Percentiles rank a stretch among this genome's conserved stretches.
phyloP scores from a whole-genome alignment of 2,113 vertebrate genomes.

The Arothron firmamentum region DNA sequence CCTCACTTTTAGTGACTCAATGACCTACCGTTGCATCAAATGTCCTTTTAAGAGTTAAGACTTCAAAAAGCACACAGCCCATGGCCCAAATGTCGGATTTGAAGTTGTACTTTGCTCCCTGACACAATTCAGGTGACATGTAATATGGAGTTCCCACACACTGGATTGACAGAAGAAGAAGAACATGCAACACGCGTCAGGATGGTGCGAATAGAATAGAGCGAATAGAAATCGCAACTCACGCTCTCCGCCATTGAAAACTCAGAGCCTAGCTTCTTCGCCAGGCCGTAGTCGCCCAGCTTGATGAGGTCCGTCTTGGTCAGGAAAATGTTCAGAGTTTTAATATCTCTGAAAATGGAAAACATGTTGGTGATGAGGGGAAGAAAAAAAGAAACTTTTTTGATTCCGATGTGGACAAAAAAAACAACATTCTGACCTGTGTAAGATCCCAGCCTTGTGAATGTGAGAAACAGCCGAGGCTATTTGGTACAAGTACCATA shows the following conservation, averaged over 20 bases:
- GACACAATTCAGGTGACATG: slow-evolving; percentile 98
- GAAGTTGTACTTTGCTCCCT: slow-evolving; percentile 96
- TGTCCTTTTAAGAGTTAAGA: slow-evolving; percentile 92
- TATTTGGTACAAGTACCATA: slow-evolving; percentile 99
- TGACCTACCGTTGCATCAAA: slow-evolving; percentile 94
- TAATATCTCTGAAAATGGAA: slow-evolving; percentile 86
- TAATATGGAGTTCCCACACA: slow-evolving; percentile 98
- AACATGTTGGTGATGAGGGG: neutral
- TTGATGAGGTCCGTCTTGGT: slow-evolving; percentile 98
- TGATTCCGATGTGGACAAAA: neutral
- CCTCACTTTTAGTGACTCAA: neutral
- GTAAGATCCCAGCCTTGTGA: slow-evolving; percentile 93
- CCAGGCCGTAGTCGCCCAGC: slow-evolving; percentile 94
- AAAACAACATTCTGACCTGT: slow-evolving; percentile 77
- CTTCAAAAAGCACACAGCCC: slow-evolving; percentile 93
- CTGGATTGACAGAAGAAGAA: slow-evolving; percentile 63
- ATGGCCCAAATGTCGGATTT: slow-evolving; percentile 99
- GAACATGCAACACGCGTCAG: neutral
- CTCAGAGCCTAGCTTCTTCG: slow-evolving; percentile 93
- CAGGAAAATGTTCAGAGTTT: slow-evolving; percentile 98
- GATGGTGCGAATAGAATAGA: neutral
- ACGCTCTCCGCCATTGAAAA: slow-evolving; percentile 98
- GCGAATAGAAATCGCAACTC: slow-evolving; percentile 50
- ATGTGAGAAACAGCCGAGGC: slow-evolving; percentile 93
- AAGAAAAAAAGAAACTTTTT: neutral